Base-by-base conservation (phyloP, 2,888 invertebrate genomes). In the Pollenia griseotomentosa region DNA sequence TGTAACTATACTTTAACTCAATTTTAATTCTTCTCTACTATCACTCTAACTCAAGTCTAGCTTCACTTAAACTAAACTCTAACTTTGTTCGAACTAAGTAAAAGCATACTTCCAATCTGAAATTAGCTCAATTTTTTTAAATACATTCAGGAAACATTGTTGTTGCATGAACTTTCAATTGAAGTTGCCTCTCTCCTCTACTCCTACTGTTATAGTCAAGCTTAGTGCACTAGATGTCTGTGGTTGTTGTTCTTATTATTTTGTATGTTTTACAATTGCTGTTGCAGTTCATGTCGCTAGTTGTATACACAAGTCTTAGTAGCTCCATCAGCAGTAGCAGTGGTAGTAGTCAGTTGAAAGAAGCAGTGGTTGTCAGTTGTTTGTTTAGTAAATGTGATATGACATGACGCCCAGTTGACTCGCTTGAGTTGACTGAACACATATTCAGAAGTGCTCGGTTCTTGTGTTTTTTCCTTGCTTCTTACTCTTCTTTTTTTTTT, bases 351-450 rank as follows among this genome's bases (percentile, higher is more conserved):
- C 53, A 44, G 42, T 75, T 71, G 42, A 16, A 61, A 75, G 75
- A 46, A 70, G 68, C 55, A 73, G 59, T 81, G 66, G 77, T 78
- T 87, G 87, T 87, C 81, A 84, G 87, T 81, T 78, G 75, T 84
- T 84, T 87, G 78, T 73, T 84, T 74, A 70, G 84, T 51, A 63
- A 70, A 87, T 84, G 78, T 87, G 81, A 87, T 87, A 84, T 87
- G 87, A 87, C 87, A 87, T 84, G 87, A 87, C 87, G 87, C 87
- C 87, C 84, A 84, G 84, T 84, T 84, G 87, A 87, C 87, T 87
- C 87, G 81, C 74, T 73, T 65, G 84, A 87, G 87, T 84, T 87
- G 87, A 82, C 81, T 84, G 84, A 84, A 40, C 66, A 84, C 68
- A 81, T 84, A 74, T 86, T 83, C 53, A 51, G 44, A 79, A 78